A percentile compares a stretch with the other conserved stretches of the same genome.
Conservation (phyloP, 2,113 vertebrate species). For the Natator depressus region DNA sequence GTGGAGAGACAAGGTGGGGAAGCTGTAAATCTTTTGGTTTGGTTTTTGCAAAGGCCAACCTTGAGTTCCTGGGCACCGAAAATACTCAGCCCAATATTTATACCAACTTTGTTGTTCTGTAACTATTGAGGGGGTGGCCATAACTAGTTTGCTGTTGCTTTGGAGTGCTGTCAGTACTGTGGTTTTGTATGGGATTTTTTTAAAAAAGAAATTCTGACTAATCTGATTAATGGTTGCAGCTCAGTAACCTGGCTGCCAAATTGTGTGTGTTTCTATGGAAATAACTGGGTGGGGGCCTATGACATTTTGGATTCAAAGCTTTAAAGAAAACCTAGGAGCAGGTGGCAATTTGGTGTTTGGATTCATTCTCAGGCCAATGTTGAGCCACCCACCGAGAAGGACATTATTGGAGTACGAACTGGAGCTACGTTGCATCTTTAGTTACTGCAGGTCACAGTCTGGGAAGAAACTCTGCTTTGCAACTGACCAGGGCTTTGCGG, state of each 20-base stretch:
- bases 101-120: conserved; percentile 46
- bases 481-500: neutral
- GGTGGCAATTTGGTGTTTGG: neutral
- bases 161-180: conserved; percentile 21
- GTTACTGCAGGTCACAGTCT: neutral
- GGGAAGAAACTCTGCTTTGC: neutral
- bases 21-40: conserved; percentile 48
- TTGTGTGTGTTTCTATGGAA: neutral
- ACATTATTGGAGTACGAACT: neutral
- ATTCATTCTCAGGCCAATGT: neutral
- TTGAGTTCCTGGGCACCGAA: conserved; percentile 11
- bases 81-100: conserved; percentile 46
- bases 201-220: neutral
- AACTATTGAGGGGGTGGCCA: conserved; percentile 41
- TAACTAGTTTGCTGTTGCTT: conserved; percentile 48
- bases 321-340: neutral
- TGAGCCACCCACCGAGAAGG: neutral
- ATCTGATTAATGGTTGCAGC: neutral
- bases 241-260: neutral
- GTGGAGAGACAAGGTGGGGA: conserved; percentile 33
- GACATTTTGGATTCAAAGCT: neutral
- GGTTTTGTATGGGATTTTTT: neutral
- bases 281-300: neutral
- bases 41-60: conserved; percentile 40
- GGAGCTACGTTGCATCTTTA: neutral